Base-by-base conservation (phyloP, 2,888 invertebrate species). In the Drosophila lacicola region DNA sequence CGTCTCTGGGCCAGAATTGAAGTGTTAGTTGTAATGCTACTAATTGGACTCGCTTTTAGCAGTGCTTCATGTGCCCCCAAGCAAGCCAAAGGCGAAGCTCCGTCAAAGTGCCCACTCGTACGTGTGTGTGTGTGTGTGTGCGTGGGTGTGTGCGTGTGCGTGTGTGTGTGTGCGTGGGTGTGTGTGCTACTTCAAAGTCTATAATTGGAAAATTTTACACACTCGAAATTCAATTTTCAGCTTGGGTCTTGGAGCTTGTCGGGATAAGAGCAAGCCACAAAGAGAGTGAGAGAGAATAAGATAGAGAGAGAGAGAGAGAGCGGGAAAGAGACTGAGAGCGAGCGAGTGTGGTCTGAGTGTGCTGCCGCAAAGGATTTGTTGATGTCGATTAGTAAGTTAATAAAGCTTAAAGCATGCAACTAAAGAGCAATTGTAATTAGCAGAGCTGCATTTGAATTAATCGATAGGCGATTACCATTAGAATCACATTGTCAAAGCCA, bases 1-100 rank as follows among this genome's bases (percentile, higher is more conserved):
- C 37, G 55, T 46, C 50, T 55, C 61, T 66, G 62, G 62, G 79
- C 79, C 76, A 81, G 85, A 85, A 89, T 85, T 85, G 89, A 85
- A 88, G 87, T 90, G 88, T 88, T 89, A 86, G 88, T 85, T 85
- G 90, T 90, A 82, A 84, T 88, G 90, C 90, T 89, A 89, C 89
- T 89, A 89, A 89, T 89, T 89, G 89, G 90, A 88, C 86, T 86
- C 75, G 88, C 88, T 82, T 87, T 87, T 84, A 88, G 88, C 84
- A 82, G 79, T 67, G 84, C 74, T 73, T 74, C 88, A 74, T 75
- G 68, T 70, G 75, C 71, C 76, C 69, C 80, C 79, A 63, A 73
- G 88, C 70, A 82, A 58, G 54, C 60, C 51, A 56, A 68, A 60
- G 53, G 66, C 58, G 50, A 66, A 75, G 68, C 83, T 82, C 63